Percentiles rank a stretch among this genome's conserved stretches.
phyloP scores from a whole-genome alignment of 2,888 invertebrate species.

The Druceiella hillmani region DNA sequence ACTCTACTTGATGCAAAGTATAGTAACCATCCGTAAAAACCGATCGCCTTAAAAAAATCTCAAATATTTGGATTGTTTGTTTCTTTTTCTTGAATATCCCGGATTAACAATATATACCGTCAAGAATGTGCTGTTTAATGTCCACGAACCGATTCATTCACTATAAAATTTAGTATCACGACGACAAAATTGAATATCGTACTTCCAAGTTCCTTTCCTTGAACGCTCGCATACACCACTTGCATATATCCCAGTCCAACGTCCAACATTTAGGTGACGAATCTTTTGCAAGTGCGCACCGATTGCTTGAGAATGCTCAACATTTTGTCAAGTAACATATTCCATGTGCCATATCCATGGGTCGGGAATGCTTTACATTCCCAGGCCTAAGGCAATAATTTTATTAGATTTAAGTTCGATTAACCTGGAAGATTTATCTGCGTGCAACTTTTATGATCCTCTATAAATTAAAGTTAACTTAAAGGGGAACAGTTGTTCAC shows the following conservation, averaged over 20 bases:
- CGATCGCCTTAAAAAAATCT: too few relatives aligned
- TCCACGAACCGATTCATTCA: constrained; percentile 66
- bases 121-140: constrained; percentile 65
- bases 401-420: constrained; percentile 81
- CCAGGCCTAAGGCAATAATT: constrained; percentile 65
- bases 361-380: too few relatives aligned
- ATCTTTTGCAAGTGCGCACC: constrained; percentile 63
- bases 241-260: constrained; percentile 73
- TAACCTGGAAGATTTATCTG: constrained; percentile 74
- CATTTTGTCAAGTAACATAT: constrained; percentile 68
- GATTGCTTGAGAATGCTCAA: constrained; percentile 74
- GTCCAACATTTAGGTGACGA: constrained; percentile 64
- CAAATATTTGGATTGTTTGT: too few relatives aligned
- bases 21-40: too few relatives aligned
- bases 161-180: constrained; percentile 83
- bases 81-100: constrained; percentile 82
- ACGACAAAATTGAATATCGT: constrained; percentile 71
- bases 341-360: constrained; percentile 72
- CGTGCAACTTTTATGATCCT: constrained; percentile 83
- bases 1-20: too few relatives aligned
- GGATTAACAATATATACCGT: constrained; percentile 70
- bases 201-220: constrained; percentile 74
- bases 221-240: constrained; percentile 64
- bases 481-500: constrained; percentile 76
- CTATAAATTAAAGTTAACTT: constrained; percentile 75